Percentiles rank a stretch among this genome's conserved stretches.
phyloP scores from a whole-genome alignment of 2,888 invertebrate genomes.

The Drosophila prostipennis region DNA sequence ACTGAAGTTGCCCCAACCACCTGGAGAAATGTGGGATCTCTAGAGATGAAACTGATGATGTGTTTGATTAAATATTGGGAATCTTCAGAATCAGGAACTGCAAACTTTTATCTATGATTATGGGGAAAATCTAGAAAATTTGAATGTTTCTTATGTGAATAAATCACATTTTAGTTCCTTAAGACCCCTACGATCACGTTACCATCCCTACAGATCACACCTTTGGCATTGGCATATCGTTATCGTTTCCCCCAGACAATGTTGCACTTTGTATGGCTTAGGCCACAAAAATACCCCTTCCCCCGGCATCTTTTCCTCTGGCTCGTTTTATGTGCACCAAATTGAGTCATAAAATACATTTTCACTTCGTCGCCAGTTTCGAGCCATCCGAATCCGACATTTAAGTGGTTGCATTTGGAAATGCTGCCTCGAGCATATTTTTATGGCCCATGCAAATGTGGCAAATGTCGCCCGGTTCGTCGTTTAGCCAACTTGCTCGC shows the following conservation, averaged over 20 bases:
- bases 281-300: conserved; percentile 44
- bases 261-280: conserved; percentile 67
- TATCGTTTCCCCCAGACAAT: conserved; percentile 51
- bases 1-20: conserved; percentile 10
- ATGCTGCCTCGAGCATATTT: conserved; percentile 48
- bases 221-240: conserved; percentile 18
- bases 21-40: neutral
- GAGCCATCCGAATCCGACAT: conserved; percentile 9
- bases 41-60: conserved; percentile 15
- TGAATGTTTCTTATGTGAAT: no score
- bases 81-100: no score
- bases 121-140: no score
- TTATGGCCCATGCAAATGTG: conserved; percentile 44
- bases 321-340: conserved; percentile 71
- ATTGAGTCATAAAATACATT: conserved; percentile 78
- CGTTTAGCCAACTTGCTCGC: conserved; percentile 37
- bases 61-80: no score
- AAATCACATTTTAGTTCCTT: no score
- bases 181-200: conserved; percentile 9
- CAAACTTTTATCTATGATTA: no score
- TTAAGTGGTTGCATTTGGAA: conserved; percentile 60
- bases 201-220: conserved; percentile 28
- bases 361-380: conserved; percentile 54
- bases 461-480: conserved; percentile 40
- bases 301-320: neutral